These are phyloP conservation scores for Dolichomitus sp. DNA, from an alignment of 2,888 invertebrate genomes.

Conservation along the genomic window DNA sequence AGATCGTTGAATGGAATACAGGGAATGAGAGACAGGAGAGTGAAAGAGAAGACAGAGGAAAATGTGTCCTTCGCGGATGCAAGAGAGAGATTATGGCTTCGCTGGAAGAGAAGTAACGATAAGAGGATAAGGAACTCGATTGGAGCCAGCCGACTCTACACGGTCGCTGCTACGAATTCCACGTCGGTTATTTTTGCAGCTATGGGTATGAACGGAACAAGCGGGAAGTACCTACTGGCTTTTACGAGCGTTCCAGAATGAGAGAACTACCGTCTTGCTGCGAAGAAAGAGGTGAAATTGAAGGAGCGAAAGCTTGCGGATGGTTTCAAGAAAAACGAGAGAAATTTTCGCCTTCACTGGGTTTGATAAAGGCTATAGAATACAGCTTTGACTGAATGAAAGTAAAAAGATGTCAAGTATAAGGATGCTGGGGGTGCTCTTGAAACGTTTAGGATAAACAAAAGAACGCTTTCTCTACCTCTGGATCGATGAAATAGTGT, in stretches of 20 bases:
- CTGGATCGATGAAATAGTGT: constrained; percentile 25
- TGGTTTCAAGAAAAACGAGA: constrained; percentile 30
- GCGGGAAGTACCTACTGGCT: constrained; percentile 19
- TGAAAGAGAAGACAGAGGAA: constrained; percentile 21
- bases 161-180: constrained; percentile 49
- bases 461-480: constrained; percentile 6
- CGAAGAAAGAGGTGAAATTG: constrained; percentile 68
- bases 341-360: constrained; percentile 38
- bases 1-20: constrained; percentile 52
- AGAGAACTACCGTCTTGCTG: constrained; percentile 25
- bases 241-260: constrained; percentile 27
- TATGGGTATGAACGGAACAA: constrained; percentile 34
- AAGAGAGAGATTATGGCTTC: constrained; percentile 50
- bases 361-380: constrained; percentile 29
- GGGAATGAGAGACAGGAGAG: not conserved
- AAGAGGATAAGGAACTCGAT: constrained; percentile 81
- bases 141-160: constrained; percentile 57
- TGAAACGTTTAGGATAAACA: constrained; percentile 56
- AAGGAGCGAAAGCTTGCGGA: constrained; percentile 34
- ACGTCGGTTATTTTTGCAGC: constrained; percentile 59
- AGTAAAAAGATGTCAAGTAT: constrained; percentile 11
- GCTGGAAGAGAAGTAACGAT: constrained; percentile 65
- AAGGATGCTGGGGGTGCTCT: not conserved
- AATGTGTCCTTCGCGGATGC: constrained; percentile 63
- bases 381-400: constrained; percentile 32